Evolutionary conservation across 1,140 invertebrate species (phyloP).

Genomic region (Nasonia giraulti): DNA sequence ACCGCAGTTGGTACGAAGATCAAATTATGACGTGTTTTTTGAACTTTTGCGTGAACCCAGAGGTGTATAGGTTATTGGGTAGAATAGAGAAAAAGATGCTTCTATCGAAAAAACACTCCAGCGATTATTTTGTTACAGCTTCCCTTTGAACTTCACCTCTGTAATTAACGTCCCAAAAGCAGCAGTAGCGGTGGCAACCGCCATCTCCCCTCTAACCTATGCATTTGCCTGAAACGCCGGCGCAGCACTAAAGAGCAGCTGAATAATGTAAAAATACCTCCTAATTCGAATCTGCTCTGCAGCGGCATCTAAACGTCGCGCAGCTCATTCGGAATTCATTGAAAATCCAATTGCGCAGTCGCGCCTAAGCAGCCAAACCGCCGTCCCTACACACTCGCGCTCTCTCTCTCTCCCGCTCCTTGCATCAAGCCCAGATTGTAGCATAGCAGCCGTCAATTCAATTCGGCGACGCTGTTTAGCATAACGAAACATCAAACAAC

Average conservation of each 20-base stretch:
- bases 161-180: background rate
- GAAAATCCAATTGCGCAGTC: background rate
- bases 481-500: conserved; percentile 30
- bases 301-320: background rate
- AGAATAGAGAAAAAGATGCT: no score
- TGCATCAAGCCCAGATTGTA: background rate
- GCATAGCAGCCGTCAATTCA: background rate
- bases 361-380: background rate
- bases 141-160: background rate
- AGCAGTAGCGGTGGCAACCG: background rate
- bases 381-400: no score
- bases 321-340: background rate
- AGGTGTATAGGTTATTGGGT: no score
- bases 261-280: background rate
- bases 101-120: no score
- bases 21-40: no score
- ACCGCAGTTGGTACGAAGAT: no score
- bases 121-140: background rate
- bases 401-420: no score
- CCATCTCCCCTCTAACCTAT: background rate
- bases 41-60: no score
- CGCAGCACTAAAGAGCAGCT: background rate
- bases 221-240: background rate
- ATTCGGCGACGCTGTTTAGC: conserved; percentile 1
- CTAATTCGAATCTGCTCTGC: background rate